Base-by-base conservation (phyloP, 2,797 vertebrate genomes). In the Xiphophorus birchmanni region DNA sequence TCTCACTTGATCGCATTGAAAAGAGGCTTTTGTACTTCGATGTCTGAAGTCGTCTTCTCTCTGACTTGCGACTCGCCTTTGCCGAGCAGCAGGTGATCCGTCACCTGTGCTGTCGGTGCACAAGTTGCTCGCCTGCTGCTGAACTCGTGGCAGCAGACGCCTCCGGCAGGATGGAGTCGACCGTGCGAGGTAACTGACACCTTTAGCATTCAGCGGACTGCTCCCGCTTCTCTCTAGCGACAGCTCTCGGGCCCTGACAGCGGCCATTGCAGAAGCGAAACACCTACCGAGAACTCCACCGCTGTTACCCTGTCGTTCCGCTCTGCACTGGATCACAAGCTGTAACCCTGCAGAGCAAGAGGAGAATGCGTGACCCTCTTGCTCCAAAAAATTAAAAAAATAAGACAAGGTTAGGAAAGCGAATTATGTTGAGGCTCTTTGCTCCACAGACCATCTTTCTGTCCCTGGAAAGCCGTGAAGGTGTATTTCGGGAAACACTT, bases 401-500 rank as follows among this genome's bases (percentile, higher is more conserved):
- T 73, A 84, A 84, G 77, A 71, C 77, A 37, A 82, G 87, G 74
- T 69, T 76, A 37, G 56, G 29, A 87, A 87, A 91, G 88, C 58
- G 32, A 77, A 54, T 88, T 76, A 88, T n/a, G 7, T 44, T 47
- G 65, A 77, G 76, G 79, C 50, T 82, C 77, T 1, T 37, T 74
- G 71, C 65, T 75, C 81, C 84, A 32, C 40, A 2, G 67, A 58
- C 69, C 60, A 82, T 87, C 77, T 26, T 4, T n/a, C 35, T 77
- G 73, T 81, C 77, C 67, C 79, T 84, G 42, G 77, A 82, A 86
- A 82, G 67, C 78, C 78, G n/a, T 73, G 52, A 45, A 45, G 37
- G 50, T 86, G 29, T 90, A 92, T 94, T 92, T 90, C 90, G 17
- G 89, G 89, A 88, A 88, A 82, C 77, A 82, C 76, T 83, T 85